These are phyloP conservation scores for Drosophila watanabei DNA, from an alignment of 1,140 invertebrate species.

Conservation along the genomic window DNA sequence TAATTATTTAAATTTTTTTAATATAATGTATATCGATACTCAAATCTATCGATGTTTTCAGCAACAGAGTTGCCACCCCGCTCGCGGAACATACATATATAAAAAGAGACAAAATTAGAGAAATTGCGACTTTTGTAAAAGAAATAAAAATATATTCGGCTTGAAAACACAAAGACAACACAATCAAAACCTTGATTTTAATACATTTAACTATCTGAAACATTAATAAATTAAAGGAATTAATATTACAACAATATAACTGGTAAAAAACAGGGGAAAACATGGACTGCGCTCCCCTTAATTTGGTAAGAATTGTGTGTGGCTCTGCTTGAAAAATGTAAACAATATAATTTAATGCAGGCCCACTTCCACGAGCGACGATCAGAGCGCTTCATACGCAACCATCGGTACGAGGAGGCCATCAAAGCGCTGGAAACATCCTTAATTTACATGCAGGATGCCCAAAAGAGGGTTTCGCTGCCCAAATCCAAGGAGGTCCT, in stretches of 20 bases:
- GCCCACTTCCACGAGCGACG: slow-evolving; percentile 82
- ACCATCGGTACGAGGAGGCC: slow-evolving; percentile 81
- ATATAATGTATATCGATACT: slow-evolving; percentile 20
- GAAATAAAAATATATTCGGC: neutral
- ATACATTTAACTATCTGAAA: neutral
- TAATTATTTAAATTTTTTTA: neutral
- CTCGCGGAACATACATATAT: slow-evolving; percentile 35
- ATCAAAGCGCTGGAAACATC: slow-evolving; percentile 77
- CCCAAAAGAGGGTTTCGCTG: slow-evolving; percentile 68
- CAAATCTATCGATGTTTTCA: slow-evolving; percentile 26
- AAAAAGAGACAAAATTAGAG: slow-evolving; percentile 32
- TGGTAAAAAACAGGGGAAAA: slow-evolving; percentile 1
- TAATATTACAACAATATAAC: neutral
- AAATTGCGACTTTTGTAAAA: slow-evolving; percentile 30
- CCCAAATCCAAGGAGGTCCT: slow-evolving; percentile 74
- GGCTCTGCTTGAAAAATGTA: slow-evolving; percentile 1
- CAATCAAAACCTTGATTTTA: neutral
- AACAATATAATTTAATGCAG: slow-evolving; percentile 28
- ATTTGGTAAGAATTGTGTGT: slow-evolving; percentile 69
- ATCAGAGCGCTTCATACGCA: slow-evolving; percentile 73
- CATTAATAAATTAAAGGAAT: too few species aligned
- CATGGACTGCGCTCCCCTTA: slow-evolving; percentile 81
- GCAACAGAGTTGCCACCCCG: slow-evolving; percentile 35
- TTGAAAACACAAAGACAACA: neutral
- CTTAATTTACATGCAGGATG: slow-evolving; percentile 74